Evolutionary conservation across 2,797 vertebrate genomes (phyloP).

Genomic region (Ispidina picta): DNA sequence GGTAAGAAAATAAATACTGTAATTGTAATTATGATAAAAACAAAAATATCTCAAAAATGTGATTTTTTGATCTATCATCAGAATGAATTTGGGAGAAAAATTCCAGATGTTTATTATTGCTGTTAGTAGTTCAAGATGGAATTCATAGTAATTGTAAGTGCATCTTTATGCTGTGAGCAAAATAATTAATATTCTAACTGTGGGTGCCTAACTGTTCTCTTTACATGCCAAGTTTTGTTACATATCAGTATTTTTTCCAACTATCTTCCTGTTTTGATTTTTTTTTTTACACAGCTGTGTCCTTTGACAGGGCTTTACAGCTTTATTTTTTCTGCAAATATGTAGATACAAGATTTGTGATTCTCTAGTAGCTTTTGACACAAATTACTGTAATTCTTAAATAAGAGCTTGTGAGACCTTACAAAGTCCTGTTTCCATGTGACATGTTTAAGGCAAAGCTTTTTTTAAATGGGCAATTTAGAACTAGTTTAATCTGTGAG

Average conservation of each 20-base stretch:
- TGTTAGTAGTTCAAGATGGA: neutral
- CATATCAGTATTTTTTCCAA: neutral
- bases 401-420: neutral
- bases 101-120: neutral
- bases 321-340: neutral
- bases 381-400: neutral
- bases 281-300: neutral
- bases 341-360: neutral
- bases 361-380: neutral
- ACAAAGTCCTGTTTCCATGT: neutral
- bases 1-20: conserved; percentile 69
- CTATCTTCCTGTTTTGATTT: neutral
- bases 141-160: neutral
- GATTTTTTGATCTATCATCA: neutral
- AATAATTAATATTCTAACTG: neutral
- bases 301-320: neutral
- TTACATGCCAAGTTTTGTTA: neutral
- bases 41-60: neutral
- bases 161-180: neutral
- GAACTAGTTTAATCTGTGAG: neutral
- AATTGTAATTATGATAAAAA: neutral
- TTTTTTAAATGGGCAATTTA: neutral
- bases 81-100: neutral
- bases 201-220: neutral
- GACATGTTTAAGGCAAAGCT: neutral